Evolutionary conservation across 2,113 vertebrate genomes (phyloP).

Genomic region (Eulemur macaco): DNA sequence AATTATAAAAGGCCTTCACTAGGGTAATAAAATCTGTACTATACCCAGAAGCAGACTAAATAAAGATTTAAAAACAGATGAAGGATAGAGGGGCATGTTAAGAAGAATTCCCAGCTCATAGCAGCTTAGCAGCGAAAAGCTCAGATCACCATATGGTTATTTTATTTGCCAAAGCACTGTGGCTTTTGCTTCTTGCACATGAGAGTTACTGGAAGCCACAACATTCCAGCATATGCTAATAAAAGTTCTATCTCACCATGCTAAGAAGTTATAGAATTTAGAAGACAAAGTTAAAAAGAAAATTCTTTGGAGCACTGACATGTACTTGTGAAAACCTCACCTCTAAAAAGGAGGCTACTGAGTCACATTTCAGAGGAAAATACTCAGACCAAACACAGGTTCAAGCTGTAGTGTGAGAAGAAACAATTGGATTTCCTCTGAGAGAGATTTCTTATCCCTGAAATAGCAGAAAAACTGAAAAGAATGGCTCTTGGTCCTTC

Average conservation of each 20-base stretch:
- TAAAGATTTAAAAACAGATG: neutral
- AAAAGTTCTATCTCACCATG: neutral
- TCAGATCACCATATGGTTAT: neutral
- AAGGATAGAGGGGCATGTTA: neutral
- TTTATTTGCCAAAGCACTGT: neutral
- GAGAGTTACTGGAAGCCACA: neutral
- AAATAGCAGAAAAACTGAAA: neutral
- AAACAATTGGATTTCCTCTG: neutral
- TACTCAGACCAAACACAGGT: neutral
- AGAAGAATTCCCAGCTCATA: neutral
- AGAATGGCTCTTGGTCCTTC: neutral
- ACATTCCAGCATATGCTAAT: neutral
- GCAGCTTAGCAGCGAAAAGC: neutral
- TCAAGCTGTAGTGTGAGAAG: neutral
- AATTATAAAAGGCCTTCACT: neutral
- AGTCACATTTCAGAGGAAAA: neutral
- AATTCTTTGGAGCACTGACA: neutral
- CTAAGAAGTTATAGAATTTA: neutral
- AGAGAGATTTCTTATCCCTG: slow-evolving; percentile 3
- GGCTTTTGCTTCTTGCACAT: slow-evolving; percentile 17
- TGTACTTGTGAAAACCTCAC: neutral
- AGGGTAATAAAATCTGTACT: neutral
- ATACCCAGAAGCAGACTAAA: neutral
- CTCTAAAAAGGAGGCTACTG: neutral
- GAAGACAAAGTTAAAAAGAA: neutral